A percentile compares a stretch with the other conserved stretches of the same genome.
These are phyloP conservation scores for Aldrovandia affinis DNA, from an alignment of 2,797 vertebrate species.

Conservation along the genomic window DNA sequence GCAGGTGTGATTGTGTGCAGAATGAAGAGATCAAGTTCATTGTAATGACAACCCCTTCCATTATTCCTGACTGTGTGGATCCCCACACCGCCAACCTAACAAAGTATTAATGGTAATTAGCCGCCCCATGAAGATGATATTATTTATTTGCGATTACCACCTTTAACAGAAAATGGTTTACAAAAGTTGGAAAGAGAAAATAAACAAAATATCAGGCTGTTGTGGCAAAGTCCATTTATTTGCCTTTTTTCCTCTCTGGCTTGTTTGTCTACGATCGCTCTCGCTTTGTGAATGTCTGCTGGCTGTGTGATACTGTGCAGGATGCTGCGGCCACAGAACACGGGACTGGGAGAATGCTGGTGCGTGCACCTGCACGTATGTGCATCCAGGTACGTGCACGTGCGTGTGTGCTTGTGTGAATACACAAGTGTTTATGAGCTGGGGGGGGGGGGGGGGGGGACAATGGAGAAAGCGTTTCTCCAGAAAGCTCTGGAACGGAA, in stretches of 20 bases:
- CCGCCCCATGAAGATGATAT: conserved; percentile 70
- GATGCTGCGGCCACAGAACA: conserved; percentile 58
- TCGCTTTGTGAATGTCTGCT: conserved; percentile 47
- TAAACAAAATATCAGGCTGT: conserved; percentile 27
- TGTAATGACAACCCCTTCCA: background rate
- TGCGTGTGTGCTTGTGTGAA: conserved; percentile 22
- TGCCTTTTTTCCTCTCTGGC: background rate
- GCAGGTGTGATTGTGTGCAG: background rate
- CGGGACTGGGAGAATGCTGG: conserved; percentile 54
- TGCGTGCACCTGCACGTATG: conserved; percentile 23
- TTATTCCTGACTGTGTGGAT: background rate
- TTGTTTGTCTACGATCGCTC: conserved; percentile 17
- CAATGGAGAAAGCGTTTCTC: conserved; percentile 14
- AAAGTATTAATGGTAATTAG: conserved; percentile 70
- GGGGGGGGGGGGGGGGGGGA: conserved; percentile 16
- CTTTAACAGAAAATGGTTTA: conserved; percentile 58
- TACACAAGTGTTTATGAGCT: background rate
- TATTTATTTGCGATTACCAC: conserved; percentile 68
- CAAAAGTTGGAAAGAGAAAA: conserved; percentile 34
- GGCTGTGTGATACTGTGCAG: conserved; percentile 46
- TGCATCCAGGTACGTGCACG: background rate
- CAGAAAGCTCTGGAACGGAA: conserved; percentile 44
- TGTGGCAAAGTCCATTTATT: no score
- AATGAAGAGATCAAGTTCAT: no score
- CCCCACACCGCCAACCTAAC: background rate